Evolutionary conservation across 2,113 vertebrate genomes (phyloP).

Genomic region (Centropus unirufus): DNA sequence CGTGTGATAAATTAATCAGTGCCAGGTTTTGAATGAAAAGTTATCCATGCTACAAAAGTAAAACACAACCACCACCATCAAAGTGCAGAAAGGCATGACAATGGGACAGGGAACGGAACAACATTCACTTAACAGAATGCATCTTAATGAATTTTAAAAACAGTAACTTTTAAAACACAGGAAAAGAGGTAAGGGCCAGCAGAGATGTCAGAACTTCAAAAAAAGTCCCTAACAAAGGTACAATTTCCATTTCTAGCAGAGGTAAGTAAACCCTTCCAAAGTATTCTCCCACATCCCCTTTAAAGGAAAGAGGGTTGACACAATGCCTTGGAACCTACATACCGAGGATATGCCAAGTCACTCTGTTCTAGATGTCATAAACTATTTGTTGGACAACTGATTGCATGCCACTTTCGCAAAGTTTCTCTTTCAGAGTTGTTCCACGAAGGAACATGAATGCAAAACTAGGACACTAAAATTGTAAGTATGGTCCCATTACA

Average conservation of each 20-base stretch:
- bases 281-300: neutral
- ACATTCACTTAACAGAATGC: neutral
- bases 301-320: neutral
- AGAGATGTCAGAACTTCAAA: neutral
- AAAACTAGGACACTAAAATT: neutral
- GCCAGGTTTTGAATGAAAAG: neutral
- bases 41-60: neutral
- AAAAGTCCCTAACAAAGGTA: neutral
- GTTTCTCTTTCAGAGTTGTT: neutral
- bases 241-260: neutral
- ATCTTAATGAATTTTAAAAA: neutral
- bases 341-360: accelerated
- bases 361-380: neutral
- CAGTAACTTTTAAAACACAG: neutral
- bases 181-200: neutral
- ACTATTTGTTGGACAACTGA: accelerated
- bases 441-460: neutral
- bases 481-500: neutral
- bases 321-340: accelerated
- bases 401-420: neutral
- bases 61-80: neutral
- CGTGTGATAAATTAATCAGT: neutral
- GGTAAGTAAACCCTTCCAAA: neutral
- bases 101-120: neutral
- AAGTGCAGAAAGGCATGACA: neutral